Conservation (phyloP, 2,888 invertebrate genomes). For the Andrena praecox region DNA sequence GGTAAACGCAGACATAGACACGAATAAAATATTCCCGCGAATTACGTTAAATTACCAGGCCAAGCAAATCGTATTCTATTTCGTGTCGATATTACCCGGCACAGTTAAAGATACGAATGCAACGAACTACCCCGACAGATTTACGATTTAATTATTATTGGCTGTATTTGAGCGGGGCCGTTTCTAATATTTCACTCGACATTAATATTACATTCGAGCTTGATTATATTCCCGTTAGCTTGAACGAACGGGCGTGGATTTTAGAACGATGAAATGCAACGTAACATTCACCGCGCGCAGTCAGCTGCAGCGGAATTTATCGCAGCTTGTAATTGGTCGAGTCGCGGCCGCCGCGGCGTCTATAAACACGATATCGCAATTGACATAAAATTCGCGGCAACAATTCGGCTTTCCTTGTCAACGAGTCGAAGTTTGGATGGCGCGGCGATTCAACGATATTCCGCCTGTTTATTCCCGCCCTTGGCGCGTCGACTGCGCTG, state of each 20-base stretch:
- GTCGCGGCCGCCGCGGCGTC: background rate
- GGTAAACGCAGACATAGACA: no score
- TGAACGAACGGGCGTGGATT: background rate
- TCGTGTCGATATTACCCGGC: background rate
- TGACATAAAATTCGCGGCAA: constrained; percentile 10
- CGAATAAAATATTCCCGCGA: background rate
- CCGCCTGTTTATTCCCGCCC: background rate
- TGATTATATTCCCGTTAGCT: constrained; percentile 7
- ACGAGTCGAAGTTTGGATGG: background rate
- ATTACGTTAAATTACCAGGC: background rate
- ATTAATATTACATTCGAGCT: constrained; percentile 13
- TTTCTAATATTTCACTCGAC: constrained; percentile 13
- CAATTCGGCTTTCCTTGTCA: background rate
- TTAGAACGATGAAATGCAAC: constrained; percentile 5
- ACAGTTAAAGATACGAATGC: constrained; percentile 12
- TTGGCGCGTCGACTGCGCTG: constrained; percentile 4
- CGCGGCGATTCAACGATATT: background rate
- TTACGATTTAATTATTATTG: constrained; percentile 28
- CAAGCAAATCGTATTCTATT: background rate
- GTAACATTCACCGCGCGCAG: background rate
- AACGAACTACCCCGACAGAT: constrained; percentile 5
- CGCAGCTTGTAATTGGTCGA: background rate
- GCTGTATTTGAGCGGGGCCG: background rate
- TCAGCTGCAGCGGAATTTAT: background rate
- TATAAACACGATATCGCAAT: constrained; percentile 5